These are phyloP conservation scores for Hypsopygia costalis DNA, from an alignment of 2,888 invertebrate species.

Conservation along the genomic window DNA sequence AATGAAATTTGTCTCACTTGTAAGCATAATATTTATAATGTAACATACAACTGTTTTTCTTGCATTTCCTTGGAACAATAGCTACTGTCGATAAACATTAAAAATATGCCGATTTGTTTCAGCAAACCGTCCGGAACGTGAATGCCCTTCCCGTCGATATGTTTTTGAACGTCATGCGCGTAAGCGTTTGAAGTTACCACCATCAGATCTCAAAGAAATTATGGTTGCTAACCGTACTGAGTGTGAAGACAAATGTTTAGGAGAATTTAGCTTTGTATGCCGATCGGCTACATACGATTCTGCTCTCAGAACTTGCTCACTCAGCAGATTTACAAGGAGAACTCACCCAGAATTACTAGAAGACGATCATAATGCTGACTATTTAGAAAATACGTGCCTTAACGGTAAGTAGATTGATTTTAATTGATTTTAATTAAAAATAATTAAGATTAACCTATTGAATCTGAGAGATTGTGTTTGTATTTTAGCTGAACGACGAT, in stretches of 20 bases:
- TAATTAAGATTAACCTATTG: not conserved
- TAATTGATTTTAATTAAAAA: too few species aligned
- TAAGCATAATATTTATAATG: constrained; percentile 69
- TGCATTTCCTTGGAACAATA: constrained; percentile 4
- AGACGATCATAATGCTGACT: constrained; percentile 93
- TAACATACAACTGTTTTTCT: constrained; percentile 10
- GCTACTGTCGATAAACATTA: not conserved
- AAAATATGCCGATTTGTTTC: constrained; percentile 23
- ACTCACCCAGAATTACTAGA: constrained; percentile 92
- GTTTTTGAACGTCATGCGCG: constrained; percentile 93
- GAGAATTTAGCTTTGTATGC: constrained; percentile 93
- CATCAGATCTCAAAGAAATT: constrained; percentile 91
- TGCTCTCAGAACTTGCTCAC: constrained; percentile 87
- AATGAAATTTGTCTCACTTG: constrained; percentile 94
- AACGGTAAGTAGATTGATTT: constrained; percentile 82
- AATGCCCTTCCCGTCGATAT: constrained; percentile 93
- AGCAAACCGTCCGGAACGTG: constrained; percentile 91
- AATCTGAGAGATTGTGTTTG: not conserved
- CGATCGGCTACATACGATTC: constrained; percentile 92
- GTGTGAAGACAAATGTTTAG: constrained; percentile 93
- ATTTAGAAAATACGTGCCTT: constrained; percentile 94
- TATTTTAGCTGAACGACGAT: constrained; percentile 87
- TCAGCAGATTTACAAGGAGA: constrained; percentile 90
- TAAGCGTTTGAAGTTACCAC: constrained; percentile 89
- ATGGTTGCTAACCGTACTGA: constrained; percentile 92